phyloP scores from a whole-genome alignment of 2,113 vertebrate genomes.

The Psophia crepitans region DNA sequence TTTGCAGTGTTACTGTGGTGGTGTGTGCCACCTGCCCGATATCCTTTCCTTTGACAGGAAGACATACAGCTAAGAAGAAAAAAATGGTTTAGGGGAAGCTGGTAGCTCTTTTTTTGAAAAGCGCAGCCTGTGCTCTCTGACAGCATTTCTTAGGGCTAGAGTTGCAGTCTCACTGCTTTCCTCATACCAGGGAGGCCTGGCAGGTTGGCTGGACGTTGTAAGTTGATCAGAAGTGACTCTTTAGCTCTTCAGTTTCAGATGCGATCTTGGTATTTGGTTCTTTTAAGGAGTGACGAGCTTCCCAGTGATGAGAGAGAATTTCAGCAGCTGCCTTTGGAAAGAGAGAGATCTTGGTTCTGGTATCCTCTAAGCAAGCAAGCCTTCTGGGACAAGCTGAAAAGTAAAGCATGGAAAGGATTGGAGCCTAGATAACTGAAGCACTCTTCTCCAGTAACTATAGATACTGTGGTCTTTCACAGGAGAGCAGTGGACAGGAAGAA shows the following conservation, averaged over 20 bases:
- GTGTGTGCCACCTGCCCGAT: not conserved
- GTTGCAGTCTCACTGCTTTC: not conserved
- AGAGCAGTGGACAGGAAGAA: constrained; percentile 45
- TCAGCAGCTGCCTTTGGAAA: not conserved
- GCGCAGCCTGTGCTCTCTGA: not conserved
- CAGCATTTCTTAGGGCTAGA: not conserved
- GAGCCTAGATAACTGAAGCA: constrained; percentile 47
- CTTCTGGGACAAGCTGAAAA: not conserved
- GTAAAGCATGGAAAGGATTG: not conserved
- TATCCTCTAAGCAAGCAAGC: not conserved
- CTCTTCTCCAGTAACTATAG: constrained; percentile 53
- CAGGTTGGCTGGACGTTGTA: not conserved
- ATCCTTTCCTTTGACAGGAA: not conserved
- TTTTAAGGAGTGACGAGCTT: not conserved
- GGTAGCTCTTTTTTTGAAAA: not conserved
- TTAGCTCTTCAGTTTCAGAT: not conserved
- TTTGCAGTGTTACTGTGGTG: not conserved
- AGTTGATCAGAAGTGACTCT: not conserved
- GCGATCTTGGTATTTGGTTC: not conserved
- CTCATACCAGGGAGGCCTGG: not conserved
- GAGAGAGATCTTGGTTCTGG: not conserved
- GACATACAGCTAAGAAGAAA: not conserved
- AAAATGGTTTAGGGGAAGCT: not conserved
- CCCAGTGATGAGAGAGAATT: not conserved
- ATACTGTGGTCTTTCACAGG: constrained; percentile 55